phyloP scores from a whole-genome alignment of 2,113 vertebrate genomes.

The Upupa epops region DNA sequence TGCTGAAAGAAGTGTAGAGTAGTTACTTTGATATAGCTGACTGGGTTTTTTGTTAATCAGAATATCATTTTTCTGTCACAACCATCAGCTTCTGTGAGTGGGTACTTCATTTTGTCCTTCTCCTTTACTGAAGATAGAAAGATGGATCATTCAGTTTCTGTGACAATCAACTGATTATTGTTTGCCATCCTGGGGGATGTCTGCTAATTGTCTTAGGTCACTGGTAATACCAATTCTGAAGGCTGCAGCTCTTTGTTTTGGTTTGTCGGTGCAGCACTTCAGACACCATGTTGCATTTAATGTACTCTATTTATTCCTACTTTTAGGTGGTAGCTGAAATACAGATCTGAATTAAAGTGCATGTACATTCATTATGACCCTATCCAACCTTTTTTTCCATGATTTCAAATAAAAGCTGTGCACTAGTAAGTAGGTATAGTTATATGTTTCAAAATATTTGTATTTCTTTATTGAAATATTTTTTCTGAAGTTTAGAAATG shows the following conservation, averaged over 20 bases:
- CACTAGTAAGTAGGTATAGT: neutral
- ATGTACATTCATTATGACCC: neutral
- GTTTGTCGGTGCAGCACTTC: neutral
- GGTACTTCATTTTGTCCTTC: neutral
- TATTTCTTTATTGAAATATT: neutral
- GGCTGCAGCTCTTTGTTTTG: neutral
- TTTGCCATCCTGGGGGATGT: neutral
- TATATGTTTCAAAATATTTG: neutral
- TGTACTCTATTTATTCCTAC: neutral
- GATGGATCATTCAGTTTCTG: neutral
- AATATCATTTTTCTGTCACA: neutral
- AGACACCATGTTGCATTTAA: neutral
- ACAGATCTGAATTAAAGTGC: neutral
- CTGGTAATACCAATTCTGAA: neutral
- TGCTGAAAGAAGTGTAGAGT: neutral
- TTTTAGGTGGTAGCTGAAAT: neutral
- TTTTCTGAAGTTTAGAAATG: neutral
- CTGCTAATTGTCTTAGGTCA: neutral
- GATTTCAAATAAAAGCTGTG: neutral
- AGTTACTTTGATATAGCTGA: neutral
- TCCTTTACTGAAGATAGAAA: neutral
- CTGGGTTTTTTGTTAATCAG: neutral
- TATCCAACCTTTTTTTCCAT: neutral
- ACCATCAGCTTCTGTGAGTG: neutral
- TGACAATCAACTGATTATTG: conserved; percentile 21